phyloP scores from a whole-genome alignment of 2,888 invertebrate genomes.

The Neelides folsomi region DNA sequence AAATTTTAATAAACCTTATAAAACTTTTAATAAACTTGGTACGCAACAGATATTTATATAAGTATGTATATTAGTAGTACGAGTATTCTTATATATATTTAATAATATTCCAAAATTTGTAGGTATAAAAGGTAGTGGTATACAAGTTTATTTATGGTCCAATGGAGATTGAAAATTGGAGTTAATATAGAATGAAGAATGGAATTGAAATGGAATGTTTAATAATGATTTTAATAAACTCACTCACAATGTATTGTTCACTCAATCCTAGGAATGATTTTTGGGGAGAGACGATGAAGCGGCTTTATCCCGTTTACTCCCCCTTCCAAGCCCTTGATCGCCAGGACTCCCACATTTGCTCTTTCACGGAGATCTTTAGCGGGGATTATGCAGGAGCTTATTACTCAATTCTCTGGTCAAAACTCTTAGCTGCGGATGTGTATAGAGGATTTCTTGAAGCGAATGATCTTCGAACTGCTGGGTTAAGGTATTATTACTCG shows the following conservation, averaged over 20 bases:
- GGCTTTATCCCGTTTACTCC: conserved; percentile 62
- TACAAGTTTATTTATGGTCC: too few species aligned
- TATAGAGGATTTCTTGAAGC: conserved; percentile 70
- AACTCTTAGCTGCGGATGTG: conserved; percentile 78
- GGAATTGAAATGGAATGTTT: conserved; percentile 5
- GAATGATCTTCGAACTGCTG: conserved; percentile 11
- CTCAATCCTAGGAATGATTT: conserved; percentile 47
- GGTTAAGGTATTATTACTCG: conserved; percentile 12
- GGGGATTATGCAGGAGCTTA: conserved; percentile 76
- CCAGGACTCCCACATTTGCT: conserved; percentile 70
- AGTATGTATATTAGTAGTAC: too few species aligned
- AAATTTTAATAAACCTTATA: too few species aligned
- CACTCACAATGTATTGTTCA: conserved; percentile 7
- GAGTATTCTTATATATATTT: too few species aligned
- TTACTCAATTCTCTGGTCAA: conserved; percentile 70
- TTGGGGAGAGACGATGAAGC: conserved; percentile 67
- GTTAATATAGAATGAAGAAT: not conserved
- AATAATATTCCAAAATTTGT: too few species aligned
- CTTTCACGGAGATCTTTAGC: conserved; percentile 67
- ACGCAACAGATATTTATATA: too few species aligned
- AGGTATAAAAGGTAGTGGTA: too few species aligned
- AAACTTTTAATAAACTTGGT: too few species aligned
- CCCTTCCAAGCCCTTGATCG: conserved; percentile 60
- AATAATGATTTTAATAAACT: conserved; percentile 3
- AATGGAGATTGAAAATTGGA: not conserved